Conservation (phyloP, 2,113 vertebrate species). For the Crypturellus undulatus region DNA sequence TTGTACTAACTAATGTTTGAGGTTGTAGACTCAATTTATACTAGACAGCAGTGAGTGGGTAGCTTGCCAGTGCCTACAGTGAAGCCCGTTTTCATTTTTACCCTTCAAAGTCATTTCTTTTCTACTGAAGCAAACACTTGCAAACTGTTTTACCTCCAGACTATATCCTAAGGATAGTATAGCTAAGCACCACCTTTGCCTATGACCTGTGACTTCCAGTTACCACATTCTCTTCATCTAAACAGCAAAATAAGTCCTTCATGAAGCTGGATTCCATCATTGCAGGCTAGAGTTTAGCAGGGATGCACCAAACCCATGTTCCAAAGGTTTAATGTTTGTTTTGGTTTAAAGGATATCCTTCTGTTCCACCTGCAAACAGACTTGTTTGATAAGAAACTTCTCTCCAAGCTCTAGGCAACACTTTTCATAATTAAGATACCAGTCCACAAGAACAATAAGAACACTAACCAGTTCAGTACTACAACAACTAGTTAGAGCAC, state of each 20-base stretch:
- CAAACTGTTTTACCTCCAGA: not conserved
- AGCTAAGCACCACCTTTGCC: not conserved
- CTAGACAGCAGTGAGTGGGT: not conserved
- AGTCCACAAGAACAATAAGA: not conserved
- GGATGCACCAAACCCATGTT: accelerated
- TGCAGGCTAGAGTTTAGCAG: not conserved
- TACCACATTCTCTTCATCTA: not conserved
- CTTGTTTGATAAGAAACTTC: not conserved
- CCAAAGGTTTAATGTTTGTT: not conserved
- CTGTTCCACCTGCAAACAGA: not conserved
- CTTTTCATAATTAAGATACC: accelerated
- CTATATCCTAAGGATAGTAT: not conserved
- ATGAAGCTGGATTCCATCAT: not conserved
- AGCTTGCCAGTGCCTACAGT: not conserved
- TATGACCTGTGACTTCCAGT: not conserved
- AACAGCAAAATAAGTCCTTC: not conserved
- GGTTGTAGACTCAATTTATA: not conserved
- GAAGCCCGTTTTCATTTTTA: not conserved
- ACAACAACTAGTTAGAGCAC: accelerated
- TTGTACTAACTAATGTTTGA: not conserved
- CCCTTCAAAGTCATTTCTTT: not conserved
- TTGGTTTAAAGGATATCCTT: not conserved
- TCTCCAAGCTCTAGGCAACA: not conserved
- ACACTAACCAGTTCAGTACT: not conserved
- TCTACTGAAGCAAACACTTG: not conserved